Base-by-base conservation (phyloP, 2,888 invertebrate species). In the Lasioglossum vierecki region DNA sequence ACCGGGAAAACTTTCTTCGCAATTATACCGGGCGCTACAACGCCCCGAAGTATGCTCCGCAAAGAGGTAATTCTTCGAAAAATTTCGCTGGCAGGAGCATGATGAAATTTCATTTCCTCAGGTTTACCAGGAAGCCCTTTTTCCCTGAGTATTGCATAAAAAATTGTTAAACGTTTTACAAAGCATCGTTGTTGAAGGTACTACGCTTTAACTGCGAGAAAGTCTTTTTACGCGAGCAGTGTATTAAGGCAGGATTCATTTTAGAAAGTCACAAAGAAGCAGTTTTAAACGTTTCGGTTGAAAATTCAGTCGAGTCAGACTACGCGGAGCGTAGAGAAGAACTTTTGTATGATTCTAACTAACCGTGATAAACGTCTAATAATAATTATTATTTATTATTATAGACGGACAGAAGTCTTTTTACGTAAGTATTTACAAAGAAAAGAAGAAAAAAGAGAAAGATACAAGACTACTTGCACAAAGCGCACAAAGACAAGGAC, bases 1-100 rank as follows among this genome's bases (percentile, higher is more conserved):
- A 82, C 18, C 41, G 72, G n/a, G 41, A 39, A 49, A 35, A 68
- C 74, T 77, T 76, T 41, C 73, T n/a, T n/a, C 13, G 3, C 39
- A 60, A 76, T 83, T 74, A 73, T 70, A 70, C n/a, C 0, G 11
- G n/a, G 5, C 0, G 22, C 30, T 66, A 35, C 18, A 66, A 30
- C 35, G 22, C 6, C 15, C 6, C 15, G 15, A 15, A 63, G 53
- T 53, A 53, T 53, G 9, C 53, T n/a, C 8, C 0, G n/a, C 9
- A 53, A 35, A 22, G 18, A 22, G 35, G 35, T 35, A 35, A 66
- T 35, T 66, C 35, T 18, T 35, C 3, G 35, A 35, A 66, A 63
- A 63, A 63, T 63, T 63, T 15, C 9, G 66, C 18, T 3, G 22
- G 1, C 30, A 9, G 35, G 9, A 35, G 30, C 35, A 30, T 15